Evolutionary conservation across 2,888 invertebrate species (phyloP).

Genomic region (Empis livida): DNA sequence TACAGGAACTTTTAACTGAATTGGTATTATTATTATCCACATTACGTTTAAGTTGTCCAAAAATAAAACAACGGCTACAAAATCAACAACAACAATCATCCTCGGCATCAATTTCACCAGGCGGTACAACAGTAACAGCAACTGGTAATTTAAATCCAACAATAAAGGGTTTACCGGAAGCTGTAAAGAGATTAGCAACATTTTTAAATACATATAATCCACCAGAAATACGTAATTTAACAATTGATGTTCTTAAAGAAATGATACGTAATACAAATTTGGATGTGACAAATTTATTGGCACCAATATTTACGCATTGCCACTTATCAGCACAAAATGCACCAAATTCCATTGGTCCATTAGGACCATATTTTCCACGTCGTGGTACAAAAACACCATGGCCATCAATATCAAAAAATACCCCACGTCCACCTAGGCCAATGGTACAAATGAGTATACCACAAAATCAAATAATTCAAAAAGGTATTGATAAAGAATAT

Average conservation of each 20-base stretch:
- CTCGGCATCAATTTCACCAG: constrained; percentile 25
- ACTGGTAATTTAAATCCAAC: constrained; percentile 13
- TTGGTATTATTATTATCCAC: constrained; percentile 60
- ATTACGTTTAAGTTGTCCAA: constrained; percentile 45
- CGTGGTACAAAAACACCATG: constrained; percentile 44
- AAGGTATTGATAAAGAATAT: constrained; percentile 65
- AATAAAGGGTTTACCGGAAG: constrained; percentile 80
- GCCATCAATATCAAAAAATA: constrained; percentile 45
- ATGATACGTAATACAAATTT: constrained; percentile 32
- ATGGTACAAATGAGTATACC: constrained; percentile 80
- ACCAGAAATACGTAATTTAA: constrained; percentile 64
- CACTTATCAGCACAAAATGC: constrained; percentile 67
- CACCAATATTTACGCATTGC: constrained; percentile 74
- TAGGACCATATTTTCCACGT: constrained; percentile 66
- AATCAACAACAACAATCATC: constrained; percentile 25
- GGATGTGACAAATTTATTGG: constrained; percentile 56
- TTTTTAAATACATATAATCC: constrained; percentile 82
- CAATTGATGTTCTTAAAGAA: constrained; percentile 49
- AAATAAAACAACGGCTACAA: constrained; percentile 28
- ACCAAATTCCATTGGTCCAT: constrained; percentile 49
- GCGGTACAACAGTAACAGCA: constrained; percentile 23
- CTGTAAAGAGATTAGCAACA: constrained; percentile 73
- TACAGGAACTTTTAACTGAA: constrained; percentile 70
- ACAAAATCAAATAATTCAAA: constrained; percentile 48
- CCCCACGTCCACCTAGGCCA: constrained; percentile 57